Percentiles rank a stretch among this genome's conserved stretches.
Conservation (phyloP, 2,888 invertebrate species). For the Drosophila diplacantha region DNA sequence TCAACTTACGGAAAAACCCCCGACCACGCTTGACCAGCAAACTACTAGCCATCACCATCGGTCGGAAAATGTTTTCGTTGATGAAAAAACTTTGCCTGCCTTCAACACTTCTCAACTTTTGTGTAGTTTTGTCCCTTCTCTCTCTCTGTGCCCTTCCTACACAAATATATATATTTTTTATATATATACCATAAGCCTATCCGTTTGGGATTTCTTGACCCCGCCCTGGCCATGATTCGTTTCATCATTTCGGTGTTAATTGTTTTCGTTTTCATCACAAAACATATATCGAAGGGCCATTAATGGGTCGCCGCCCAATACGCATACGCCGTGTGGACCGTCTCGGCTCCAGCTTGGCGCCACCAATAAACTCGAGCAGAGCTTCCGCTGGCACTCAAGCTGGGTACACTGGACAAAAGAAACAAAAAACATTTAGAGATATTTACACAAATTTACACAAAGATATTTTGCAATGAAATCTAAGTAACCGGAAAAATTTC, state of each 20-base stretch:
- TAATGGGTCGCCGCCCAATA: constrained; percentile 56
- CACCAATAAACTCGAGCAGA: constrained; percentile 68
- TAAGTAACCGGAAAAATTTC: background rate
- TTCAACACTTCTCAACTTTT: constrained; percentile 70
- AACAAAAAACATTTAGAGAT: background rate
- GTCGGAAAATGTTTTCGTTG: constrained; percentile 68
- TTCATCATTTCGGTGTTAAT: constrained; percentile 70
- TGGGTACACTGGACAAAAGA: constrained; percentile 24
- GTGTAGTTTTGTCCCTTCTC: constrained; percentile 47
- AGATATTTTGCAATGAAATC: background rate
- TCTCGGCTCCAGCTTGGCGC: constrained; percentile 50
- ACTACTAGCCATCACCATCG: constrained; percentile 50
- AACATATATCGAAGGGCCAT: constrained; percentile 64
- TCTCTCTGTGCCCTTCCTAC: background rate
- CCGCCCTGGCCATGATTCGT: constrained; percentile 50
- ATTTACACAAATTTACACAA: background rate
- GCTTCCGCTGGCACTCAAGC: constrained; percentile 57
- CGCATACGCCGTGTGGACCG: constrained; percentile 49
- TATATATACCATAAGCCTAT: constrained; percentile 30
- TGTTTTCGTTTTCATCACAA: constrained; percentile 69
- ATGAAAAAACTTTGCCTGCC: constrained; percentile 69
- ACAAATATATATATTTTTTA: background rate
- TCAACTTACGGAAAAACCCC: constrained; percentile 51
- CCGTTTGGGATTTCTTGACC: constrained; percentile 27
- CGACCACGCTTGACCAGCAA: constrained; percentile 63